These are phyloP conservation scores for Pterostichus madidus DNA, from an alignment of 2,888 invertebrate species.

Conservation along the genomic window DNA sequence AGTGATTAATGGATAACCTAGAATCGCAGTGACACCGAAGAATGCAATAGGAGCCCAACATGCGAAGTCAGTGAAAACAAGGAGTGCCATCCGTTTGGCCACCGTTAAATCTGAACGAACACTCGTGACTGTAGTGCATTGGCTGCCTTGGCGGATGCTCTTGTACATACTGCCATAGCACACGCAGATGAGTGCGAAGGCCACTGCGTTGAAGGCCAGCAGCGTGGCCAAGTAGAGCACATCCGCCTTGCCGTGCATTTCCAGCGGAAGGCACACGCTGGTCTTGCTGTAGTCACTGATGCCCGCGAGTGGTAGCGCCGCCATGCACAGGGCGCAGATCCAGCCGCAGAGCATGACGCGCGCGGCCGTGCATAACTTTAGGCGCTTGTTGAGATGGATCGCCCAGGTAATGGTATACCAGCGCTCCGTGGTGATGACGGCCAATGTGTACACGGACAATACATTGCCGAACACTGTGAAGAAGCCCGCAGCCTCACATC, in stretches of 20 bases:
- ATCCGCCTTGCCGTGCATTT: conserved; percentile 79
- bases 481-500: conserved; percentile 83
- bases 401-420: conserved; percentile 82
- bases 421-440: conserved; percentile 83
- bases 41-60: conserved; percentile 84
- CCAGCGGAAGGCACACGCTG: conserved; percentile 84
- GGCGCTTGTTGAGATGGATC: conserved; percentile 81
- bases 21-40: conserved; percentile 82
- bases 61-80: conserved; percentile 84
- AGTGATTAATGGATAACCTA: conserved; percentile 82
- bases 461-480: conserved; percentile 83
- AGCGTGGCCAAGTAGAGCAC: conserved; percentile 80
- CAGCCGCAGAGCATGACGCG: conserved; percentile 82
- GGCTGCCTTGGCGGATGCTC: conserved; percentile 79
- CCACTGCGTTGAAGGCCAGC: conserved; percentile 81
- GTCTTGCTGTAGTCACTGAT: conserved; percentile 84
- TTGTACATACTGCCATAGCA: conserved; percentile 83
- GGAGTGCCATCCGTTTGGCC: conserved; percentile 83
- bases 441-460: conserved; percentile 83
- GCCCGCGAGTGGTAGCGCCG: conserved; percentile 81
- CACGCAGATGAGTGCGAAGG: conserved; percentile 82
- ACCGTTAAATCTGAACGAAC: conserved; percentile 78
- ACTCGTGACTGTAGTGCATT: conserved; percentile 78
- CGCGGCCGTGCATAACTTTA: conserved; percentile 80
- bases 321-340: conserved; percentile 80